Conservation (phyloP, 2,113 vertebrate genomes). For the Nannospalax galili region DNA sequence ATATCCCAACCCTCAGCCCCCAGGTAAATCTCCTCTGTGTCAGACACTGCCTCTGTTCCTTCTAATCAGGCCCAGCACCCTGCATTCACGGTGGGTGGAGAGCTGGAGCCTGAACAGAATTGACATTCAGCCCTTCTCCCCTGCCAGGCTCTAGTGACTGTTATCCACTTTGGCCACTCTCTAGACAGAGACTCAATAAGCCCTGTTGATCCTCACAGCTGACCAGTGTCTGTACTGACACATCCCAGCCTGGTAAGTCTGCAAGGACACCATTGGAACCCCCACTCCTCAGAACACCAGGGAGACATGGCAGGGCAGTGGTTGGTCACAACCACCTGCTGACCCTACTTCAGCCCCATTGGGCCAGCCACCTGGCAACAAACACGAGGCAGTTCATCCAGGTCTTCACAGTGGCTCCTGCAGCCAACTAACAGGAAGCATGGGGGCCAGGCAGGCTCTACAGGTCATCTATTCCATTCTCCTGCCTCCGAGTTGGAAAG, state of each 20-base stretch:
- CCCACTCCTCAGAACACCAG: background rate
- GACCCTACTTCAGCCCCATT: background rate
- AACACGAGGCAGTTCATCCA: background rate
- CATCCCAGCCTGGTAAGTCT: background rate
- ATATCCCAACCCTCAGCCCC: background rate
- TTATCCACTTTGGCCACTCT: conserved; percentile 78
- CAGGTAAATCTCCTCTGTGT: background rate
- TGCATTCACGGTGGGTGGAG: background rate
- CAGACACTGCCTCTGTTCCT: background rate
- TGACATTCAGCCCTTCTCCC: background rate
- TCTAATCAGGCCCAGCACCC: background rate
- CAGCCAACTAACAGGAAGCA: background rate
- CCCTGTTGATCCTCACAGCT: conserved; percentile 63
- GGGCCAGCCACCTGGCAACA: background rate
- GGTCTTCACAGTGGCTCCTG: background rate
- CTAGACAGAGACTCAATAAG: conserved; percentile 83
- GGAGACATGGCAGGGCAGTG: accelerated
- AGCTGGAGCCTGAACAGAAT: background rate
- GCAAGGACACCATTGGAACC: background rate
- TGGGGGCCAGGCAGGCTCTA: background rate
- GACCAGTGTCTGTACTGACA: conserved; percentile 79
- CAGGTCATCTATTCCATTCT: conserved; percentile 22
- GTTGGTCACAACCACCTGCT: background rate
- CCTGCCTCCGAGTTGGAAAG: conserved; percentile 25
- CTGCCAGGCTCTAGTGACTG: conserved; percentile 77